Base-by-base conservation (phyloP, 2,113 vertebrate species). In the Colistium nudipinnis region DNA sequence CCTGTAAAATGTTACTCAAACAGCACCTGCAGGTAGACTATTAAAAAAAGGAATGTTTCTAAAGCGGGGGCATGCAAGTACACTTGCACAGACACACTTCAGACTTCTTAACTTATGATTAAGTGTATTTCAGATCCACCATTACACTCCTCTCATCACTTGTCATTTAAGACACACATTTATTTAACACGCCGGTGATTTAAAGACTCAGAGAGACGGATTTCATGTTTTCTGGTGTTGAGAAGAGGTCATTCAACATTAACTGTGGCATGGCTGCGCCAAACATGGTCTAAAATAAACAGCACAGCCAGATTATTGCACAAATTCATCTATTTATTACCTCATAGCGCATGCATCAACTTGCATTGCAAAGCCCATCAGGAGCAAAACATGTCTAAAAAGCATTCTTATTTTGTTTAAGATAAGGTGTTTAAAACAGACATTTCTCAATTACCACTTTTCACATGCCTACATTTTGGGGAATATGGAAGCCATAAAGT, bases 401-500 rank as follows among this genome's bases (percentile, higher is more conserved):
- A 33, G 6, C 20, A 3, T 51, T 7, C 7, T 59, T 48, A 66
- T n/a, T 51, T 41, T 31, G 1, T 36, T 30, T 35, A 30, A 59
- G 27, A 45, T 69, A 44, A 71, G 20, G 7, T 20, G 49, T 57
- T 60, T n/a, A 66, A 54, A 75, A 39, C 30, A 5, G n/a, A 35
- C 3, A 1, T 54, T 74, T 76, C 45, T 70, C 27, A 3, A 49
- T 77, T 22, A 63, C 39, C 11, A 28, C 33, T 28, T 47, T 64
- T 86, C 61, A 76, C 51, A 43, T 72, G 31, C 19, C 33, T 59
- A 55, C 64, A 67, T 74, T 45, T 52, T 38, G 27, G 82, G 76
- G 67, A 81, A 76, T 56, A 84, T 66, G 70, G 57, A 76, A 82
- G 62, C 74, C 33, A 77, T 87, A 84, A 84, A 83, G 36, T 45